Evolutionary conservation across 2,113 vertebrate genomes (phyloP).

Genomic region (Pycnonotus jocosus): DNA sequence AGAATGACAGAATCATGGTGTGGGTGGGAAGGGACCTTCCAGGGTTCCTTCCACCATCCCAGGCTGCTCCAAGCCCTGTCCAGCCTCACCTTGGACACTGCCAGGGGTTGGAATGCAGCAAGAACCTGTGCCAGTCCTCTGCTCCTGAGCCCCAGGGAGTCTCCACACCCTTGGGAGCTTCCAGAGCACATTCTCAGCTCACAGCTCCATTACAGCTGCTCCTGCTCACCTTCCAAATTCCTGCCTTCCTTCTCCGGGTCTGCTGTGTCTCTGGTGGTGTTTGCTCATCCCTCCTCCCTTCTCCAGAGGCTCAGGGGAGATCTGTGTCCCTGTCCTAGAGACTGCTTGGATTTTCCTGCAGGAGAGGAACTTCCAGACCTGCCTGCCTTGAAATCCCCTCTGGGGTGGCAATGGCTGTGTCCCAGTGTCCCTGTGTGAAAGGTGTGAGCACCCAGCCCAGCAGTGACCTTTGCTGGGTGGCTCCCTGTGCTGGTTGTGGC

Average conservation of each 20-base stretch:
- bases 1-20: neutral
- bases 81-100: accelerated
- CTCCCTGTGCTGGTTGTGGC: neutral
- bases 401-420: accelerated
- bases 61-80: neutral
- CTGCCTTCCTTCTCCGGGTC: accelerated
- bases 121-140: accelerated
- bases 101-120: neutral
- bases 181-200: neutral
- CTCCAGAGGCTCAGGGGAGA: neutral
- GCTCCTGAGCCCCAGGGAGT: neutral
- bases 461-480: neutral
- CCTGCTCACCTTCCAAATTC: accelerated
- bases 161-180: accelerated
- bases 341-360: accelerated
- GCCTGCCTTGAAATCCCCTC: neutral
- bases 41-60: neutral
- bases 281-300: neutral
- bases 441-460: neutral
- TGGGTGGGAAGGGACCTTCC: neutral
- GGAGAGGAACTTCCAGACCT: neutral
- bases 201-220: neutral
- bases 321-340: neutral
- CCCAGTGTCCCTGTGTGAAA: accelerated
- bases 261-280: neutral